Conservation (phyloP, 2,113 vertebrate genomes). For the Ceyx margarethae region DNA sequence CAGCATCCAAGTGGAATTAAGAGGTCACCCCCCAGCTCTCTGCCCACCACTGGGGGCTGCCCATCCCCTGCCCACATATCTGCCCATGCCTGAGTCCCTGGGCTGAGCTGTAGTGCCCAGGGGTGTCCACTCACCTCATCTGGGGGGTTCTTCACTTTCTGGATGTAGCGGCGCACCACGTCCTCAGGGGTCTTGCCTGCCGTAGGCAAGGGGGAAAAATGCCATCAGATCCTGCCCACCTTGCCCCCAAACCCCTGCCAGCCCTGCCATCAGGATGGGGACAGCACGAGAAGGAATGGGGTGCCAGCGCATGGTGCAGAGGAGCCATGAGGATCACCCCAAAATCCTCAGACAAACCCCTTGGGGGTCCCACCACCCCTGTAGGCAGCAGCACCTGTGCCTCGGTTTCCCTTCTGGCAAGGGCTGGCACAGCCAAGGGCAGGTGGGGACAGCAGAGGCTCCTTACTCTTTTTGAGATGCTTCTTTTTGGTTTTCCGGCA, state of each 20-base stretch:
- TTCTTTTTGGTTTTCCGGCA: constrained; percentile 97
- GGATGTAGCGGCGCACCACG: constrained; percentile 91
- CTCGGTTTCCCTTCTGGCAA: background rate
- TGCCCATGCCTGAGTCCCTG: fast-evolving
- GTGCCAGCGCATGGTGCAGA: fast-evolving
- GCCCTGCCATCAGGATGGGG: background rate
- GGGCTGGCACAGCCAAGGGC: fast-evolving
- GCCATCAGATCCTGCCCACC: background rate
- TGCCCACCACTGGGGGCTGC: background rate
- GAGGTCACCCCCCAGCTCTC: background rate
- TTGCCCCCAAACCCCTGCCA: background rate
- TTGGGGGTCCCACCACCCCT: fast-evolving
- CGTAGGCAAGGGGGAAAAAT: background rate
- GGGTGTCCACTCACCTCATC: constrained; percentile 83
- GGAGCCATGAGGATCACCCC: background rate
- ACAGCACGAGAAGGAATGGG: background rate
- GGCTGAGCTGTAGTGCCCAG: fast-evolving
- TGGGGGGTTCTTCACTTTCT: constrained; percentile 90
- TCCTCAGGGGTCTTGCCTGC: constrained; percentile 94
- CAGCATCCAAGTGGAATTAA: fast-evolving
- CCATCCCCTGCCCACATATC: background rate
- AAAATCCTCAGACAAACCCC: fast-evolving
- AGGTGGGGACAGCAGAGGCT: fast-evolving
- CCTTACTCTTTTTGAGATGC: constrained; percentile 90
- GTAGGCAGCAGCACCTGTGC: background rate